Base-by-base conservation (phyloP, 2,113 vertebrate genomes). In the Eulacestoma nigropectus region DNA sequence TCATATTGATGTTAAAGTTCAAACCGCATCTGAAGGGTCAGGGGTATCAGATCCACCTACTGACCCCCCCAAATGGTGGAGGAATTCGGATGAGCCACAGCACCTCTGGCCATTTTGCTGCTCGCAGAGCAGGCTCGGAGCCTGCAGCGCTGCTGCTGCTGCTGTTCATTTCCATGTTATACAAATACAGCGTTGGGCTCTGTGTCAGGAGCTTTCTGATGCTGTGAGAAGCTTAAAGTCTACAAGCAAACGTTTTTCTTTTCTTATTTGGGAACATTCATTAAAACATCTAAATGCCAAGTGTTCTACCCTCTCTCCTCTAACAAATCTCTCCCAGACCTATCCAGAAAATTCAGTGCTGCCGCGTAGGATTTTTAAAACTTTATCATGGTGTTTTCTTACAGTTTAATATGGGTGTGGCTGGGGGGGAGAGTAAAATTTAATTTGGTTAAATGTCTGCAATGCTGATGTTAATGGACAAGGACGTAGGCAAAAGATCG, bases 141-240 rank as follows among this genome's bases (percentile, higher is more conserved):
- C 87, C 82, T 91, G 93, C 90, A 96, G 93, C 68, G 1, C 89
- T 80, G 94, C 89, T 93, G 88, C 95, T 93, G 74, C 82, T 96
- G 93, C 96, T 97, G 90, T 90, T 97, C 75, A 94, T 97, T 96
- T 97, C 95, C 95, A 93, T 93, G 67, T 93, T 84, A 55, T 33
- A 93, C 94, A 96, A 95, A 97, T 53, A 95, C 62, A 89, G 86
- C 33, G 1, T 25, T 69, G 86, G 81, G 90, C 90, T 95, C 95
- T 46, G 75, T 96, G 92, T 82, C 94, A 91, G 90, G 84, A 95
- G 94, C 90, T 87, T 86, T 82, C 87, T 68, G 94, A 88, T 94
- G 94, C 95, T 96, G 79, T 35, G 86, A 96, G 81, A 49, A 96
- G 95, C 92, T 96, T 91, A 49, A 68, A 74, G 55, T 92, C 89